phyloP scores from a whole-genome alignment of 1,140 invertebrate species.

The Zaprionus ghesquierei region DNA sequence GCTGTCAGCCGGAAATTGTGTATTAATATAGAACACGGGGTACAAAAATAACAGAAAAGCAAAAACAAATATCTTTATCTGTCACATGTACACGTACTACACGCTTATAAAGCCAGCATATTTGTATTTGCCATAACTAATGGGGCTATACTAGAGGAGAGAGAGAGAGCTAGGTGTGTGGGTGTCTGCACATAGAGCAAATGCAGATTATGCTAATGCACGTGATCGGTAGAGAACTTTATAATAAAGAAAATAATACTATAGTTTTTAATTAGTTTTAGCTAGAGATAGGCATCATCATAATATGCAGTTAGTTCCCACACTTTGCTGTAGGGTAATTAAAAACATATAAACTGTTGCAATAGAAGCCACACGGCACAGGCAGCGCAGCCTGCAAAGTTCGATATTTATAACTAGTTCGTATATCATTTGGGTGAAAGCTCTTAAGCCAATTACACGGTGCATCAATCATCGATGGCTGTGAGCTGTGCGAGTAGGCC shows the following conservation, averaged over 20 bases:
- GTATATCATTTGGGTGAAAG: conserved; percentile 47
- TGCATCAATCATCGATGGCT: conserved; percentile 58
- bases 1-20: conserved; percentile 45
- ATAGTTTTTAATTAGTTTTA: not conserved
- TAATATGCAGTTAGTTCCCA: not conserved
- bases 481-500: not conserved
- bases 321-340: not conserved
- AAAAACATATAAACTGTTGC: not conserved
- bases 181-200: not conserved
- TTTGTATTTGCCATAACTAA: conserved; percentile 39
- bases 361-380: not conserved
- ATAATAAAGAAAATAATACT: too few relatives aligned
- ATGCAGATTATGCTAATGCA: not conserved
- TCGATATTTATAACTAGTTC: conserved; percentile 25
- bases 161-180: too few relatives aligned
- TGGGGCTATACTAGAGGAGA: conserved; percentile 17
- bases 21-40: conserved; percentile 44
- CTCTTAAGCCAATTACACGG: conserved; percentile 70
- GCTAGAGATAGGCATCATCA: not conserved
- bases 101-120: conserved; percentile 11
- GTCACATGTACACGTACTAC: conserved; percentile 32
- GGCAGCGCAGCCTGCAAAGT: not conserved
- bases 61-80: conserved; percentile 44
- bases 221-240: too few relatives aligned
- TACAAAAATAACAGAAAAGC: not conserved